A percentile compares a stretch with the other conserved stretches of the same genome.
Evolutionary conservation across 2,888 invertebrate genomes (phyloP).

Genomic region (Tachystola acroxantha): DNA sequence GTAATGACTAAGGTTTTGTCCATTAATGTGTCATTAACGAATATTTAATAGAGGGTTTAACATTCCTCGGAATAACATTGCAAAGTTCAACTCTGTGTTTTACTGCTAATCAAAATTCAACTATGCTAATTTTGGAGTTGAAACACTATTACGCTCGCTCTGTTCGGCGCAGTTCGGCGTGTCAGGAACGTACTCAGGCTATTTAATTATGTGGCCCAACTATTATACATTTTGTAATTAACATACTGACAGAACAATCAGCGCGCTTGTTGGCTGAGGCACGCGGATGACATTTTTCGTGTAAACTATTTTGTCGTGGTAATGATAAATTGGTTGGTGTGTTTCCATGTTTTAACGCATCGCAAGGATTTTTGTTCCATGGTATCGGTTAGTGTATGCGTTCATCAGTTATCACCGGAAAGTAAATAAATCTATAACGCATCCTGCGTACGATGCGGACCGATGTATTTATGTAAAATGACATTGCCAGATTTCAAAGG

Average conservation of each 20-base stretch:
- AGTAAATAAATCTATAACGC: too few relatives aligned
- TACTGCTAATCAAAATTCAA: slow-evolving; percentile 70
- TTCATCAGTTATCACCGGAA: too few relatives aligned
- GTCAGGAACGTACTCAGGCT: slow-evolving; percentile 22
- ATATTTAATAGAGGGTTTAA: slow-evolving; percentile 49
- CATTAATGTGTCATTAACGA: slow-evolving; percentile 54
- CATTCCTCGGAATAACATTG: slow-evolving; percentile 31
- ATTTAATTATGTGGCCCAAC: slow-evolving; percentile 30
- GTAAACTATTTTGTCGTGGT: neutral
- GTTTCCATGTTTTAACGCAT: too few relatives aligned
- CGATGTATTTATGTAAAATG: too few relatives aligned
- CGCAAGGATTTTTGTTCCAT: too few relatives aligned
- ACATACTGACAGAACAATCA: slow-evolving; percentile 5
- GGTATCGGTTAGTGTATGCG: too few relatives aligned
- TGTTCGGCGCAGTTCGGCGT: slow-evolving; percentile 20
- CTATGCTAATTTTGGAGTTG: slow-evolving; percentile 59
- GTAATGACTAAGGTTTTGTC: slow-evolving; percentile 56
- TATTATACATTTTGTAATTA: slow-evolving; percentile 16
- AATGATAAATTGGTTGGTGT: too few relatives aligned
- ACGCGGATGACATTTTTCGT: neutral
- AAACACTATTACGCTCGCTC: slow-evolving; percentile 44
- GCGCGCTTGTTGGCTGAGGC: neutral
- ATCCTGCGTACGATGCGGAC: too few relatives aligned
- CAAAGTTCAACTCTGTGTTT: slow-evolving; percentile 47
- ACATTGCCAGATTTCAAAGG: too few relatives aligned